Percentiles rank a stretch among this genome's conserved stretches.
phyloP scores from a whole-genome alignment of 2,797 vertebrate genomes.

The Malacoctenus gilli region DNA sequence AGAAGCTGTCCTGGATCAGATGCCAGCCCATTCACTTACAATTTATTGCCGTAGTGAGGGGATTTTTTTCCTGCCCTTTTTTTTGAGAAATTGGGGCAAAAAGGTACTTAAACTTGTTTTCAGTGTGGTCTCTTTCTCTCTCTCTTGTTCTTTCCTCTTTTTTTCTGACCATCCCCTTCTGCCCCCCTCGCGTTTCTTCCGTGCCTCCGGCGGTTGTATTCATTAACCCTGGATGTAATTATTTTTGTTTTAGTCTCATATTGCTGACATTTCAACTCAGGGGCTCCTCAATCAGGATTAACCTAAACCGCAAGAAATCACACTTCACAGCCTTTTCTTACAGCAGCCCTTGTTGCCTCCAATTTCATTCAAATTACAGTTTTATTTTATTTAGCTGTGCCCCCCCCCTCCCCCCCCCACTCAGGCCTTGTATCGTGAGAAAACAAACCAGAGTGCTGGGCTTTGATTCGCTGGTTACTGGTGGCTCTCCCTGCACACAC shows the following conservation, averaged over 20 bases:
- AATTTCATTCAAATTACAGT: conserved; percentile 83
- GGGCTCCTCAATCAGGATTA: conserved; percentile 83
- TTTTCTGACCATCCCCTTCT: not conserved
- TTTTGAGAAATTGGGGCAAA: conserved; percentile 47
- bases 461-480: conserved; percentile 72
- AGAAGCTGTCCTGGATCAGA: conserved; percentile 34
- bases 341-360: conserved; percentile 79
- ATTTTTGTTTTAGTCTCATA: conserved; percentile 83
- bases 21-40: conserved; percentile 31
- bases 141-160: conserved; percentile 5
- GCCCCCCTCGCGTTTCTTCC: conserved; percentile 25
- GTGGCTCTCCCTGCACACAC: conserved; percentile 53
- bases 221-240: conserved; percentile 80
- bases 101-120: conserved; percentile 25
- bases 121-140: conserved; percentile 19
- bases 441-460: conserved; percentile 73
- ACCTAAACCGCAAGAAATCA: conserved; percentile 79
- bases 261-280: conserved; percentile 83
- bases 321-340: conserved; percentile 75
- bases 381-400: conserved; percentile 80
- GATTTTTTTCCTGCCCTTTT: conserved; percentile 38
- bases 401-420: conserved; percentile 60
- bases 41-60: conserved; percentile 46
- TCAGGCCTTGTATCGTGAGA: conserved; percentile 63
- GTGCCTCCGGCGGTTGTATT: conserved; percentile 71